These are phyloP conservation scores for Alexandromys oeconomus DNA, from an alignment of 2,797 vertebrate species.

Conservation along the genomic window DNA sequence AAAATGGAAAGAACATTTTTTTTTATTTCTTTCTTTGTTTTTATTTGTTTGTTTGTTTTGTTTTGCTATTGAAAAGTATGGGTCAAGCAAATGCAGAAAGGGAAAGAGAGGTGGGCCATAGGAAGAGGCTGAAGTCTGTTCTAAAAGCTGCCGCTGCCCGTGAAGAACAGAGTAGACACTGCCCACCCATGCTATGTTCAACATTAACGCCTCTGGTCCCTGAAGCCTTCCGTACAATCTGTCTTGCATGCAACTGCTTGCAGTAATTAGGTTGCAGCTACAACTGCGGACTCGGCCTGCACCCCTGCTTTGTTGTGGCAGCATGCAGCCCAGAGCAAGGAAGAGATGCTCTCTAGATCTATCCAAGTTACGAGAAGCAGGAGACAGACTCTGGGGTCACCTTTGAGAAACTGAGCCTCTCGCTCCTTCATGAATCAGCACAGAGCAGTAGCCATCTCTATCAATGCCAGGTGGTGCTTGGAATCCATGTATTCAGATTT, in stretches of 20 bases:
- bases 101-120: neutral
- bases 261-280: neutral
- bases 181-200: neutral
- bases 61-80: neutral
- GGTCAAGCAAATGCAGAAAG: conserved; percentile 10
- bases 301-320: neutral
- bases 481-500: conserved; percentile 7
- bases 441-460: neutral
- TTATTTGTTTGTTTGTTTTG: neutral
- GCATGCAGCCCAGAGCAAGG: no score
- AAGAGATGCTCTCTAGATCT: neutral
- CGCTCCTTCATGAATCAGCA: neutral
- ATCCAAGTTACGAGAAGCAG: neutral
- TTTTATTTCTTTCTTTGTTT: neutral
- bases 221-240: neutral
- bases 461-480: neutral
- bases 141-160: neutral
- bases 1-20: neutral
- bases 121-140: neutral
- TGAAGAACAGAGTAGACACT: neutral
- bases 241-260: neutral
- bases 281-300: neutral
- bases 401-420: neutral
- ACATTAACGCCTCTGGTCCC: neutral
- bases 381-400: neutral